Evolutionary conservation across 2,113 vertebrate genomes (phyloP).

Genomic region (Perca schrenkii): DNA sequence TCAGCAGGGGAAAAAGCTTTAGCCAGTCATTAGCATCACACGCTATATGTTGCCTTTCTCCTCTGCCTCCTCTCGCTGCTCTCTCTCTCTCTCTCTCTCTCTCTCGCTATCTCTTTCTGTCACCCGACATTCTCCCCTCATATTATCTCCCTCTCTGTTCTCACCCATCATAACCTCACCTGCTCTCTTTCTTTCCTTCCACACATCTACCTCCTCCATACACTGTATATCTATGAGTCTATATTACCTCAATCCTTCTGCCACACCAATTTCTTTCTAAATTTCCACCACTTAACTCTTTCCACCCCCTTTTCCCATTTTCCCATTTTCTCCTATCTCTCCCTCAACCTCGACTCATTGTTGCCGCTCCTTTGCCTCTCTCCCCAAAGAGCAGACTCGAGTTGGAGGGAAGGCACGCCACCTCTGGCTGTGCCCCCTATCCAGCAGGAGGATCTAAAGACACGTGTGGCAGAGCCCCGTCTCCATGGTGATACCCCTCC

Average conservation of each 20-base stretch:
- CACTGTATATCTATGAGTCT: slow-evolving; percentile 20
- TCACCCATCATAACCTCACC: slow-evolving; percentile 41
- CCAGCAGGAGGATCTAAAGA: slow-evolving; percentile 85
- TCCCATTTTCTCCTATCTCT: slow-evolving; percentile 7
- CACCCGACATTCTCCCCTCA: slow-evolving; percentile 39
- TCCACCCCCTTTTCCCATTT: slow-evolving; percentile 2
- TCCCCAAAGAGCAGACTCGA: slow-evolving; percentile 47
- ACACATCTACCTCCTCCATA: background rate
- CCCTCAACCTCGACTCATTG: slow-evolving; percentile 28
- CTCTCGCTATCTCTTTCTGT: slow-evolving; percentile 25
- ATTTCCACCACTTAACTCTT: slow-evolving; percentile 18
- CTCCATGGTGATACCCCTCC: slow-evolving; percentile 88
- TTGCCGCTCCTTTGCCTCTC: slow-evolving; percentile 42
- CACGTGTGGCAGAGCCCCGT: slow-evolving; percentile 85
- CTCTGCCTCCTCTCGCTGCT: slow-evolving; percentile 29
- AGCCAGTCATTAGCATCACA: slow-evolving; percentile 82
- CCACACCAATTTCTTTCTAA: slow-evolving; percentile 27
- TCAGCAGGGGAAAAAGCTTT: slow-evolving; percentile 79
- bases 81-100: background rate
- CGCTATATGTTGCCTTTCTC: slow-evolving; percentile 61
- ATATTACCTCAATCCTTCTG: slow-evolving; percentile 18
- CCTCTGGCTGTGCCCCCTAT: slow-evolving; percentile 82
- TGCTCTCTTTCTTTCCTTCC: slow-evolving; percentile 19
- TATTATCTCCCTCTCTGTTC: slow-evolving; percentile 5
- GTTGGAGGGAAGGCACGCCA: slow-evolving; percentile 69